Evolutionary conservation across 2,888 invertebrate species (phyloP).

Genomic region (Spilosoma lubricipeda): DNA sequence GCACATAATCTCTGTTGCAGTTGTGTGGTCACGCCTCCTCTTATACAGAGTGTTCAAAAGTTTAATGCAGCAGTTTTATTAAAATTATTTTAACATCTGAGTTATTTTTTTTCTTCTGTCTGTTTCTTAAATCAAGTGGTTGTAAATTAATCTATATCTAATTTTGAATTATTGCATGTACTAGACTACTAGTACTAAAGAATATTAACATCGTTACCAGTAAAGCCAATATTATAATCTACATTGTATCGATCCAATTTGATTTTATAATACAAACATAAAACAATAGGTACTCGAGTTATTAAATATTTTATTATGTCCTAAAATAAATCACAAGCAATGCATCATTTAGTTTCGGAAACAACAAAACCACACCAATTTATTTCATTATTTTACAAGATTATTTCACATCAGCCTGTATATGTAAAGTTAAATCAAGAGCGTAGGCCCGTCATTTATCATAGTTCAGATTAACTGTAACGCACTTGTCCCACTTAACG

Average conservation of each 20-base stretch:
- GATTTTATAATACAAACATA: not conserved
- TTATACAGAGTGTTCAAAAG: slow-evolving; percentile 55
- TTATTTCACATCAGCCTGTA: slow-evolving; percentile 52
- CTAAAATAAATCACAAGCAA: not conserved
- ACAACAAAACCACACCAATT: not conserved
- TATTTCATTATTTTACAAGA: not conserved
- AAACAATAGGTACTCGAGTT: not conserved
- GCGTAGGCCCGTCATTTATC: slow-evolving; percentile 74
- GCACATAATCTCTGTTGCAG: slow-evolving; percentile 75
- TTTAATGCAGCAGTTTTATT: not conserved
- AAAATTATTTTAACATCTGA: not conserved
- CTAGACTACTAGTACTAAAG: too few species aligned
- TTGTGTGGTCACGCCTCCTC: slow-evolving; percentile 75
- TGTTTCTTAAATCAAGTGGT: not conserved
- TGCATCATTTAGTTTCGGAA: not conserved
- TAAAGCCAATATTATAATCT: too few species aligned
- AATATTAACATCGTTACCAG: too few species aligned
- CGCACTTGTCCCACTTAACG: slow-evolving; percentile 74
- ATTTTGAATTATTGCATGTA: not conserved
- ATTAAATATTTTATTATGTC: not conserved
- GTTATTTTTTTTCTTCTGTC: not conserved
- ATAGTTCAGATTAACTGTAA: slow-evolving; percentile 74
- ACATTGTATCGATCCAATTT: not conserved
- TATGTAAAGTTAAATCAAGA: slow-evolving; percentile 60
- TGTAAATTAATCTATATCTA: not conserved